Conservation (phyloP, 2,888 invertebrate genomes). For the Drosophila falleni region DNA sequence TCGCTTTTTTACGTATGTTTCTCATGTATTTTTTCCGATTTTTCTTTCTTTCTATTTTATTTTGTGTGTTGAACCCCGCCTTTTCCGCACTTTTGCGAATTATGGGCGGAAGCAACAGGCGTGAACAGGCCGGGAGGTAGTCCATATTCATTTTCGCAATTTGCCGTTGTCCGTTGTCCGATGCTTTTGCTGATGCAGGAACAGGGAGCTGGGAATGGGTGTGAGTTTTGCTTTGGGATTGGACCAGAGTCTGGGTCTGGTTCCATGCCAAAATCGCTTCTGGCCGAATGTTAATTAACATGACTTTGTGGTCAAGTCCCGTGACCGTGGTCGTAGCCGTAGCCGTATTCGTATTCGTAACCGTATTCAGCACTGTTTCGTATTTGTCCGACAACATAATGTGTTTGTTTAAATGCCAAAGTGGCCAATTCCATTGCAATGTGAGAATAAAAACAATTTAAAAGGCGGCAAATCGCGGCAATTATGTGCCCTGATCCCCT, state of each 20-base stretch:
- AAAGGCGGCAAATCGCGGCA: constrained; percentile 78
- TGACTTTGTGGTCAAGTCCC: constrained; percentile 77
- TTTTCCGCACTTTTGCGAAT: constrained; percentile 47
- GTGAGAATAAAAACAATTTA: constrained; percentile 65
- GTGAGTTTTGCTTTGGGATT: no score
- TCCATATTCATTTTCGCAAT: constrained; percentile 29
- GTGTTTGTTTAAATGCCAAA: constrained; percentile 73
- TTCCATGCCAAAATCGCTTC: constrained; percentile 39
- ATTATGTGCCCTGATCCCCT: constrained; percentile 64
- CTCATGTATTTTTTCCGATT: constrained; percentile 3
- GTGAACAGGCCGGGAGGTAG: constrained; percentile 14
- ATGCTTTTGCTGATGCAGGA: constrained; percentile 3
- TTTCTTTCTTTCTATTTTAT: constrained; percentile 6
- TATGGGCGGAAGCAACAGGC: constrained; percentile 60
- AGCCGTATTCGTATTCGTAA: constrained; percentile 5
- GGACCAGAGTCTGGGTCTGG: background rate
- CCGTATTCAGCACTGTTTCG: constrained; percentile 20
- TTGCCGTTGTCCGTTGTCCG: constrained; percentile 17
- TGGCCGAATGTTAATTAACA: constrained; percentile 80
- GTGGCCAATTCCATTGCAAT: constrained; percentile 37
- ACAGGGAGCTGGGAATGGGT: background rate
- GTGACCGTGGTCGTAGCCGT: constrained; percentile 27
- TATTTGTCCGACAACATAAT: constrained; percentile 75
- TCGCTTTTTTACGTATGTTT: constrained; percentile 8
- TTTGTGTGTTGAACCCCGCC: constrained; percentile 17